These are phyloP conservation scores for Tursiops truncatus DNA, from an alignment of 2,113 vertebrate species.

Conservation along the genomic window DNA sequence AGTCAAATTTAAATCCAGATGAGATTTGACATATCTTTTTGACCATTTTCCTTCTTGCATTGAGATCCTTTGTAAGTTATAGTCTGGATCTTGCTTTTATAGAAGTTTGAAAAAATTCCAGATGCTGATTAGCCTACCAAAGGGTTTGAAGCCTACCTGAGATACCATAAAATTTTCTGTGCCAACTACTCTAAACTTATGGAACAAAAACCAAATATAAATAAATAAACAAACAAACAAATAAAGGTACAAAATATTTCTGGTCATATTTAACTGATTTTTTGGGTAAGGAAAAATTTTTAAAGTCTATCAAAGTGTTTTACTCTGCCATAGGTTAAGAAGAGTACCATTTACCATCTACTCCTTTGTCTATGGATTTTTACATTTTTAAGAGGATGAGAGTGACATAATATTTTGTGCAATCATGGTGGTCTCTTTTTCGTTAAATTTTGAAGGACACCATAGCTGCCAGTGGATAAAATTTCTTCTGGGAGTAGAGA, in stretches of 20 bases:
- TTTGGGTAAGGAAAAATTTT: neutral
- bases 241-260: neutral
- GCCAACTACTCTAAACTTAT: neutral
- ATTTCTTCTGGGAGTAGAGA: conserved; percentile 49
- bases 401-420: neutral
- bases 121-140: neutral
- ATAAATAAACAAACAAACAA: neutral
- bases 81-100: neutral
- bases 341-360: neutral
- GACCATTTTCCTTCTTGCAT: neutral
- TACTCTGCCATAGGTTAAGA: neutral
- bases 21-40: neutral
- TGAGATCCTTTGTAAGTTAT: neutral
- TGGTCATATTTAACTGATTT: conserved; percentile 20
- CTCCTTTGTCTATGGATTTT: neutral
- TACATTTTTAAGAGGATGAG: conserved; percentile 31
- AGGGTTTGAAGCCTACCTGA: neutral
- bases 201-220: neutral
- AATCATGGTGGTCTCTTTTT: conserved; percentile 49
- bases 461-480: conserved; percentile 33
- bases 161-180: neutral
- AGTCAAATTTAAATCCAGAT: neutral
- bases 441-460: conserved; percentile 27
- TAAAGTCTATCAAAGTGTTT: neutral
- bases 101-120: neutral